These are phyloP conservation scores for Eumaeus atala DNA, from an alignment of 1,140 invertebrate species.

Conservation along the genomic window DNA sequence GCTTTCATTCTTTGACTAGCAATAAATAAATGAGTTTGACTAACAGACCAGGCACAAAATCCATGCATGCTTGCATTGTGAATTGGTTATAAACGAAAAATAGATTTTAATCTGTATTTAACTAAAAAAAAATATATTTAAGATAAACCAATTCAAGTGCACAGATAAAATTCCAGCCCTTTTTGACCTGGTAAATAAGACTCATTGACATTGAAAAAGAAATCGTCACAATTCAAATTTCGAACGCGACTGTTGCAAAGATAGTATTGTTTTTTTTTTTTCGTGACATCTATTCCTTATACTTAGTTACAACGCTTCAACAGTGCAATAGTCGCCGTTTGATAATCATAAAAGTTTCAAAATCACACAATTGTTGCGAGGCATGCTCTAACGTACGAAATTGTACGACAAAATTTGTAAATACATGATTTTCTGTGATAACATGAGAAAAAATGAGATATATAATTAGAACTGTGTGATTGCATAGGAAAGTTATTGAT, in stretches of 20 bases:
- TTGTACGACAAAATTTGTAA: constrained; percentile 73
- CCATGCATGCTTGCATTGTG: constrained; percentile 18
- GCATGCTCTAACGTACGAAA: constrained; percentile 64
- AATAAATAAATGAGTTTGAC: constrained; percentile 3
- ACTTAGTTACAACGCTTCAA: background rate
- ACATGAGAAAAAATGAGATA: constrained; percentile 68
- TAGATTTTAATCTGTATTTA: background rate
- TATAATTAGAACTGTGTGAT: constrained; percentile 74
- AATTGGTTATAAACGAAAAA: constrained; percentile 14
- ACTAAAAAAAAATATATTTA: background rate
- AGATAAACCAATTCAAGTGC: constrained; percentile 13
- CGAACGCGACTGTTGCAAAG: constrained; percentile 4
- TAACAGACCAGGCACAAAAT: constrained; percentile 42
- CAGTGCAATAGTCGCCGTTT: constrained; percentile 1
- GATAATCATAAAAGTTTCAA: constrained; percentile 15
- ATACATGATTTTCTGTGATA: constrained; percentile 76
- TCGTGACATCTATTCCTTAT: background rate
- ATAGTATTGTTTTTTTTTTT: background rate
- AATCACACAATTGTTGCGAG: constrained; percentile 52
- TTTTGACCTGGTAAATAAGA: constrained; percentile 6
- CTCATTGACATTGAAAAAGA: constrained; percentile 7
- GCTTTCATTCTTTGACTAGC: constrained; percentile 18
- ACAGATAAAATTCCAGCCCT: background rate
- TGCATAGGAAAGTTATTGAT: constrained; percentile 70
- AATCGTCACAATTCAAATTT: background rate